Evolutionary conservation across 1,140 invertebrate species (phyloP).

Genomic region (Drosophila varians): DNA sequence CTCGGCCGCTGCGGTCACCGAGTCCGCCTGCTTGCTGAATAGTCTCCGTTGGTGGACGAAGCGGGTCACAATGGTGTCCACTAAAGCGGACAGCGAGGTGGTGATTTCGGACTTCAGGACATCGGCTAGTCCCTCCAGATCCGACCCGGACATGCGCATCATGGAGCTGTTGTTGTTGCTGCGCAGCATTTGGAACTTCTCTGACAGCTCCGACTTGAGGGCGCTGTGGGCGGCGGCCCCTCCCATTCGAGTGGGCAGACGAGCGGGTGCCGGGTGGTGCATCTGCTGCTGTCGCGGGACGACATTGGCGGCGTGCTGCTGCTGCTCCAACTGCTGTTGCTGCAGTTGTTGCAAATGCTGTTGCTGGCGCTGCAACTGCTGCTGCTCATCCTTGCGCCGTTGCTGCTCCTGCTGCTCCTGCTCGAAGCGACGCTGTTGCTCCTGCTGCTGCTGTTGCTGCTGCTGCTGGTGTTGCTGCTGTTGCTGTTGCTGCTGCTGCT

Average conservation of each 20-base stretch:
- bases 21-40: slow-evolving; percentile 90
- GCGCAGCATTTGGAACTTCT: slow-evolving; percentile 87
- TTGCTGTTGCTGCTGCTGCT: slow-evolving; percentile 85
- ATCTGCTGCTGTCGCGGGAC: slow-evolving; percentile 81
- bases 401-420: slow-evolving; percentile 84
- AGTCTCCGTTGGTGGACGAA: slow-evolving; percentile 92
- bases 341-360: slow-evolving; percentile 79
- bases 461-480: slow-evolving; percentile 85
- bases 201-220: slow-evolving; percentile 86
- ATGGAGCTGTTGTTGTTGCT: slow-evolving; percentile 85
- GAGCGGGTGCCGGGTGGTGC: slow-evolving; percentile 68
- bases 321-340: slow-evolving; percentile 84
- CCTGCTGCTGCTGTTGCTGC: slow-evolving; percentile 85
- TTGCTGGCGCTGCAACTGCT: slow-evolving; percentile 85
- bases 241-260: slow-evolving; percentile 77
- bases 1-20: slow-evolving; percentile 89
- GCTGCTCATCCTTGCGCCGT: slow-evolving; percentile 85
- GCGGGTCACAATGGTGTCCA: slow-evolving; percentile 93
- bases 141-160: slow-evolving; percentile 88
- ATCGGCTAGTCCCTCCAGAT: slow-evolving; percentile 94
- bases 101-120: slow-evolving; percentile 95
- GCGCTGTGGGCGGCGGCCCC: slow-evolving; percentile 84
- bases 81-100: slow-evolving; percentile 91
- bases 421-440: slow-evolving; percentile 86
- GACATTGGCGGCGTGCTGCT: slow-evolving; percentile 85